Evolutionary conservation across 2,113 vertebrate species (phyloP), one percentile per base, ranked within the genome.

Genomic region (Hiodon tergisus): DNA sequence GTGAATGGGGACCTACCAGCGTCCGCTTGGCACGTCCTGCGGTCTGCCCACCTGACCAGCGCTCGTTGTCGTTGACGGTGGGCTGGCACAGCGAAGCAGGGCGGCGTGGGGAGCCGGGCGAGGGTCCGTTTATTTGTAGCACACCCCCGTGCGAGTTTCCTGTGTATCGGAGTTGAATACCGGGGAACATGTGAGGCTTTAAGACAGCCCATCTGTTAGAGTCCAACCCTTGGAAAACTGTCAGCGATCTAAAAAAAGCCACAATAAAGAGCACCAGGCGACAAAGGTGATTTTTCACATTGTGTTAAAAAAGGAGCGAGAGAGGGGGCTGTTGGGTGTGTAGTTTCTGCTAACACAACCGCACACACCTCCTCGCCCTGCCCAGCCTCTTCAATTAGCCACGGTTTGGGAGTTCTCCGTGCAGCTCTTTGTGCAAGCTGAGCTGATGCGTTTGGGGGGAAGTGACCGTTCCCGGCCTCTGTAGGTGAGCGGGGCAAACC

Each of bases 161-260:
- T 92, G 93, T 96, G 94, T 91, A 92, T 94, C 93, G 89, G 92
- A 90, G 94, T 94, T 93, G 94, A 90, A 94, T 92, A 93, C 92
- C 93, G 94, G 93, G 91, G 93, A 96, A 92, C 92, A 94, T 92
- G 94, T 94, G 94, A 94, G 93, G 90, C 94, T 93, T 92, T 93
- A 95, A 96, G 94, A 96, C 92, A 88, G 92, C 92, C 97, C 97
- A 98, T 98, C 97, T 98, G 97, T 94, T 95, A 89, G 90, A 93
- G 92, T 90, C 90, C 93, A 90, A 93, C 93, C 92, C 89, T 91
- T 96, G 96, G 95, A 97, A 90, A 90, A 91, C 90, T 93, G 93
- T 96, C 96, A 97, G 65, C 79, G 85, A 90, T 95, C 95, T 94
- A 96, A 95, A 98, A 97, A 97, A 91, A 93, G 88, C 85, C 86